Conservation (phyloP, 2,113 vertebrate species). For the Craseonycteris thonglongyai region DNA sequence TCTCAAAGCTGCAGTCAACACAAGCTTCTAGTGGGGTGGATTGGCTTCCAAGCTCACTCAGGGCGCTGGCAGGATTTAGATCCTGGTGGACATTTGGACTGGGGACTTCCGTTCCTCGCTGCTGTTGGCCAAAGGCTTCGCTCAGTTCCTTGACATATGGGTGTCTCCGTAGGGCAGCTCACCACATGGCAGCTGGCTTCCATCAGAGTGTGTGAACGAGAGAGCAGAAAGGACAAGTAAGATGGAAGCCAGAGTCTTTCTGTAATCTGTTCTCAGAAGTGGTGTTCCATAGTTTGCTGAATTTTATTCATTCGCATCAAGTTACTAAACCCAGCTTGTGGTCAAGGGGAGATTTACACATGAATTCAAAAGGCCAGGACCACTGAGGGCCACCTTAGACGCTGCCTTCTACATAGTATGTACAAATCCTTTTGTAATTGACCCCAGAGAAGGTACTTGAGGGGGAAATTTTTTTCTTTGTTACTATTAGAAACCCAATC, state of each 20-base stretch:
- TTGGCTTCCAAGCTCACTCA: background rate
- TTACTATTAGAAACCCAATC: background rate
- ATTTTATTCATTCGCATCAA: background rate
- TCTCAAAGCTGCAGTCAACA: background rate
- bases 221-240: background rate
- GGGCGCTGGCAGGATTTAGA: background rate
- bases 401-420: background rate
- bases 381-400: background rate
- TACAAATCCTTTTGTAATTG: background rate
- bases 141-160: background rate
- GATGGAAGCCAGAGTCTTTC: background rate
- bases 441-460: background rate
- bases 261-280: background rate
- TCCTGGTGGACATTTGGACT: background rate
- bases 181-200: background rate
- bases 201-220: background rate
- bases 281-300: background rate
- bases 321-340: background rate
- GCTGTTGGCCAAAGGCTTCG: background rate
- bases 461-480: background rate
- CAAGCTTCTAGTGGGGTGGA: background rate
- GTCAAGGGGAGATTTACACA: background rate
- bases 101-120: background rate
- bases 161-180: background rate
- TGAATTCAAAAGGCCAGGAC: background rate